phyloP scores from a whole-genome alignment of 2,888 invertebrate species.

The Pterostichus niger region DNA sequence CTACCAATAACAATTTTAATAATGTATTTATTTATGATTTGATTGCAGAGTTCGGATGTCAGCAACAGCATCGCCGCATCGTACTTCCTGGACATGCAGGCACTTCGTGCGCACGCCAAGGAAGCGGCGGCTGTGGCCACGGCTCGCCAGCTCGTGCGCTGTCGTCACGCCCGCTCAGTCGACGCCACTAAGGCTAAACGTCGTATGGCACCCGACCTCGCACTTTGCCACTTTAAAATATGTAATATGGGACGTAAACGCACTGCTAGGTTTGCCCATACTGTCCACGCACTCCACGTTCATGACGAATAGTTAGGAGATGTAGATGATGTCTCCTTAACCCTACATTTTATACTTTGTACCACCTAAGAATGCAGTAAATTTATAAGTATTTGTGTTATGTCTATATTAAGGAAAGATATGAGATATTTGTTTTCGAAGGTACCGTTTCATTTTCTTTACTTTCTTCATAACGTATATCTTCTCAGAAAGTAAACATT shows the following conservation, averaged over 20 bases:
- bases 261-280: constrained; percentile 71
- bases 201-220: constrained; percentile 78
- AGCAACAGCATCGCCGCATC: constrained; percentile 1
- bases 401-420: too few species aligned
- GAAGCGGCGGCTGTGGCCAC: constrained; percentile 24
- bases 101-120: constrained; percentile 14
- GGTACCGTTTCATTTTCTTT: too few species aligned
- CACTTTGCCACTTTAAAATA: constrained; percentile 84
- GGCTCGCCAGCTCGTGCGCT: constrained; percentile 22
- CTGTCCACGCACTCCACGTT: constrained; percentile 43
- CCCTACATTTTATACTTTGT: too few species aligned
- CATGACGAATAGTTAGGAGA: not conserved
- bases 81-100: constrained; percentile 33
- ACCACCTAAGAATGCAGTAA: too few species aligned
- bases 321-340: not conserved
- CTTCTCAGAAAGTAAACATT: too few species aligned
- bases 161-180: constrained; percentile 50
- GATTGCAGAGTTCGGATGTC: not conserved
- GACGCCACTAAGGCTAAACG: constrained; percentile 47
- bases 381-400: too few species aligned
- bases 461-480: too few species aligned
- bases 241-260: constrained; percentile 85
- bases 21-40: not conserved
- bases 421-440: too few species aligned
- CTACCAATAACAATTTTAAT: too few species aligned